Percentiles rank a stretch among this genome's conserved stretches.
Conservation (phyloP, 1,140 invertebrate species). For the Drosophila azteca region DNA sequence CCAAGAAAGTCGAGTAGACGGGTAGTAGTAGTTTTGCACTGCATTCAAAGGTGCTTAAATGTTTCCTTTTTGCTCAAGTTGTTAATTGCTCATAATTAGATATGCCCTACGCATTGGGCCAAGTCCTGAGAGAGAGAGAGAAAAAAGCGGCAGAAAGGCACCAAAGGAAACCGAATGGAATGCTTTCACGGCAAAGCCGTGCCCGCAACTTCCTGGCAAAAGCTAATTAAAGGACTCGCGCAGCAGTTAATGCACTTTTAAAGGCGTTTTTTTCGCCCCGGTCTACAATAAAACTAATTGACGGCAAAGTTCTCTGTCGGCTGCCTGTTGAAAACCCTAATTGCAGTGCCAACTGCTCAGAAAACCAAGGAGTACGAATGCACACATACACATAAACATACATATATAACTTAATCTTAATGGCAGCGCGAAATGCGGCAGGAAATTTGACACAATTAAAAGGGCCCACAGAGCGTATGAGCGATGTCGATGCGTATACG, state of each 20-base stretch:
- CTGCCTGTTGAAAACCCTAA: constrained; percentile 45
- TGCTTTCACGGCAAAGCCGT: constrained; percentile 37
- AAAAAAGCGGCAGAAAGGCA: background rate
- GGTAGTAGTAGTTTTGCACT: constrained; percentile 26
- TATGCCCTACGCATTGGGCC: constrained; percentile 53
- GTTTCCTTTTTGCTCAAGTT: constrained; percentile 50
- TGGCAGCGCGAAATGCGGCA: constrained; percentile 40
- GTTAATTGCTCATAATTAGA: constrained; percentile 78
- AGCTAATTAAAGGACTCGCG: constrained; percentile 74
- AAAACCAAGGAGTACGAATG: constrained; percentile 7
- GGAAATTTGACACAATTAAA: constrained; percentile 36
- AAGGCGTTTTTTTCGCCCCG: constrained; percentile 30
- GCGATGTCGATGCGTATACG: background rate
- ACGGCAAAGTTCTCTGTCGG: constrained; percentile 40
- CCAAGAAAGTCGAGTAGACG: no score
- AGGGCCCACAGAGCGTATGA: constrained; percentile 9
- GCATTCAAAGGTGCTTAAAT: constrained; percentile 38
- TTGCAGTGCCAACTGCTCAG: constrained; percentile 41
- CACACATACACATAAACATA: background rate
- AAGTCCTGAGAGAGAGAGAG: constrained; percentile 6
- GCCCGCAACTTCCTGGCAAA: constrained; percentile 51
- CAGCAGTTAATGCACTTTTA: constrained; percentile 48
- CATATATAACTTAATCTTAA: constrained; percentile 54
- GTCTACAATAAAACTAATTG: constrained; percentile 70
- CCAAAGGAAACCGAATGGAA: constrained; percentile 27